These are phyloP conservation scores for Mayetiola destructor DNA, from an alignment of 2,888 invertebrate genomes.

Conservation along the genomic window DNA sequence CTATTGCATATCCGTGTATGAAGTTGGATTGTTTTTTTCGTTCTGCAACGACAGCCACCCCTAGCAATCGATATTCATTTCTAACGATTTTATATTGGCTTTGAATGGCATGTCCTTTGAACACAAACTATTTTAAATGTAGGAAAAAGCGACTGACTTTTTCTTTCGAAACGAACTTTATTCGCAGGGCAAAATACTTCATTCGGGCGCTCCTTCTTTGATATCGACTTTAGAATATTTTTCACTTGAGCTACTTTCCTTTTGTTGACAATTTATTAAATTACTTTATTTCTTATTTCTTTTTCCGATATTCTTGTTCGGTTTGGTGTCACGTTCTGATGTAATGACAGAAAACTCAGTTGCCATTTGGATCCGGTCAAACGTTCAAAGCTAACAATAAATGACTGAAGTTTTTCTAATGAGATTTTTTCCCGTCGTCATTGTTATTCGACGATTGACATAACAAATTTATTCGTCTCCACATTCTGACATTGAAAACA, in stretches of 20 bases:
- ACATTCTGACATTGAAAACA: no score
- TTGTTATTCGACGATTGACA: no score
- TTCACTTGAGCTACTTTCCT: slow-evolving; percentile 1
- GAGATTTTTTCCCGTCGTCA: no score
- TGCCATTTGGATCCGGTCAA: background rate
- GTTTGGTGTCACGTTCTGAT: background rate
- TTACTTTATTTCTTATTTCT: background rate
- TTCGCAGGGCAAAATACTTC: background rate
- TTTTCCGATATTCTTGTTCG: background rate
- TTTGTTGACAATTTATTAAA: slow-evolving; percentile 11
- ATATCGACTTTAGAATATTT: background rate
- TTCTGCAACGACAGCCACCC: no score
- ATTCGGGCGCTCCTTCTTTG: background rate
- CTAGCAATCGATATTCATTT: no score
- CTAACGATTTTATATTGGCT: slow-evolving; percentile 9
- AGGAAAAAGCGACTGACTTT: background rate
- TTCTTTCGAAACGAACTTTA: no score
- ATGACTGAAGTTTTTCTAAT: background rate
- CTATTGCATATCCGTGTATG: no score
- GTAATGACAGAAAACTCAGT: slow-evolving; percentile 4
- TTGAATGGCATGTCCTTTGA: background rate
- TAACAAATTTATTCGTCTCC: no score
- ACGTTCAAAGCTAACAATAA: background rate
- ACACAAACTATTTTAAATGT: background rate
- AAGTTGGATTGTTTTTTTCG: no score